Evolutionary conservation across 1,140 invertebrate species (phyloP), one percentile per base, ranked within the genome.

Genomic region (Thaumetopoea pityocampa): DNA sequence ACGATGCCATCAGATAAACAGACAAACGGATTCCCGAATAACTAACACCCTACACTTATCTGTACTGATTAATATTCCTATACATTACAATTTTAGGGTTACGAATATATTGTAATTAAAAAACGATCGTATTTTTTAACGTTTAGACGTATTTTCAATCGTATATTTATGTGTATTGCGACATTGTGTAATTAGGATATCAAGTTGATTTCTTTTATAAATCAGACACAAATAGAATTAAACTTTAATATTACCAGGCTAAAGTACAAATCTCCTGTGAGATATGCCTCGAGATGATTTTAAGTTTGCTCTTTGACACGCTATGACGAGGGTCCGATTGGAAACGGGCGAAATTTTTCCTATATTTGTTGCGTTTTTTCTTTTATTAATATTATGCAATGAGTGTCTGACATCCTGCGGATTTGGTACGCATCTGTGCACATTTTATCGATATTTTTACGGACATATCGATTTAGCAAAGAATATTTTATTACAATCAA

Each of bases 341-440:
- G 30, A 34, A 43, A 43, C 24, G 40, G 12, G 11, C 47, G 58
- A 50, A 65, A 70, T 74, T 70, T 76, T 69, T 66, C 51, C 55
- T 27, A 57, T 64, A 59, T 71, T 64, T 74, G 54, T 70, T 40
- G 22, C 64, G 33, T 50, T 54, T 62, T 72, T 74, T 67, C 44
- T 42, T 60, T 69, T 74, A 74, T 70, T 72, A 72, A 69, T 67
- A 68, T 65, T 60, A 61, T 51, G 52, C 55, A 60, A 65, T 50
- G 37, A 52, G 37, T 55, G 53, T 63, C n/a, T n/a, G n/a, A n/a
- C n/a, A 58, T 64, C 54, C 59, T 61, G 53, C 45, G 33, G 58
- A 73, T 73, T 73, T 29, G 67, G 32, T 44, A 55, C 73, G 49
- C 76, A 80, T 76, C 62, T 77, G 73, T 67, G 54, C 46, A 51